phyloP scores from a whole-genome alignment of 1,140 invertebrate species.

The Varroa destructor region DNA sequence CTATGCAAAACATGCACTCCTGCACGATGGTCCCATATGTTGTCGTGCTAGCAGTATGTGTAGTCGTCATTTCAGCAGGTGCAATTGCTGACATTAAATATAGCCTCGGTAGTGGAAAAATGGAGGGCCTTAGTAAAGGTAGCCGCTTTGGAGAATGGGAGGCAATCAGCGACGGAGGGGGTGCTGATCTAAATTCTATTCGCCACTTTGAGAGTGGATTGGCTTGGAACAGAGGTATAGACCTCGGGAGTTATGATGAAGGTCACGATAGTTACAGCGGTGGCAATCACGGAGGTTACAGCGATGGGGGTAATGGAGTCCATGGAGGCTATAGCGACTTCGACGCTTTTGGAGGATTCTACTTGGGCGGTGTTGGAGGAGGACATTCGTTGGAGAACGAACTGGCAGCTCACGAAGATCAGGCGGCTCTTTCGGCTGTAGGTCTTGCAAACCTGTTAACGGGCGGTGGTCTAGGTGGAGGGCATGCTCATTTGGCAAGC shows the following conservation, averaged over 20 bases:
- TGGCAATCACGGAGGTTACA: background rate
- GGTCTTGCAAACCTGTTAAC: slow-evolving; percentile 12
- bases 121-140: too few relatives aligned
- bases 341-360: slow-evolving; percentile 4
- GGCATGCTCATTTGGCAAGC: background rate
- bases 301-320: background rate
- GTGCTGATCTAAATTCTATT: too few relatives aligned
- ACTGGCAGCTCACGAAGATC: background rate
- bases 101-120: too few relatives aligned
- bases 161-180: too few relatives aligned
- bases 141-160: too few relatives aligned
- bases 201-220: too few relatives aligned
- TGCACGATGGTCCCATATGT: too few relatives aligned
- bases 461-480: background rate
- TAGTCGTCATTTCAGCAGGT: too few relatives aligned
- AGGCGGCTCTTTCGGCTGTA: slow-evolving; percentile 12
- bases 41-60: too few relatives aligned
- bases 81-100: too few relatives aligned
- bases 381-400: background rate
- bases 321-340: background rate
- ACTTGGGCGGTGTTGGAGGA: background rate
- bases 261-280: background rate
- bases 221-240: background rate
- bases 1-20: too few relatives aligned
- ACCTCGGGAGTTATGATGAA: slow-evolving; percentile 4